Evolutionary conservation across 2,888 invertebrate genomes (phyloP).

Genomic region (Latheticus oryzae): DNA sequence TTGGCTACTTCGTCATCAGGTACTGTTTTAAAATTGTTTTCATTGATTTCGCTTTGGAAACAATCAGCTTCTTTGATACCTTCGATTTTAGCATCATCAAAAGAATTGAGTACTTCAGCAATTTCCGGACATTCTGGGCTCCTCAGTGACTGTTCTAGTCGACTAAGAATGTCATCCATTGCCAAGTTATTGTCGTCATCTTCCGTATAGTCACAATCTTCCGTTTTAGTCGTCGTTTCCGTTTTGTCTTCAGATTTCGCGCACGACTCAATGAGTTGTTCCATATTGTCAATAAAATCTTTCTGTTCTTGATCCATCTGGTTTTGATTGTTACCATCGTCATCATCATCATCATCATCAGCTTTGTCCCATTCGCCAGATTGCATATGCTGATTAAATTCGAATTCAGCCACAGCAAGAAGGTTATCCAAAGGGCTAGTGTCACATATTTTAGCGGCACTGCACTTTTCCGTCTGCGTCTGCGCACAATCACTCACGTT

Average conservation of each 20-base stretch:
- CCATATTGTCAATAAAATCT: conserved; percentile 56
- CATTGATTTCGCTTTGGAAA: conserved; percentile 43
- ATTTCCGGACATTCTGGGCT: conserved; percentile 59
- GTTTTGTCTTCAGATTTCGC: conserved; percentile 55
- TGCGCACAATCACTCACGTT: conserved; percentile 59
- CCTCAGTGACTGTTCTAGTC: conserved; percentile 72
- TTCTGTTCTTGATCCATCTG: no score
- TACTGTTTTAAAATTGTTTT: conserved; percentile 47
- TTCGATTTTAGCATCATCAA: conserved; percentile 40
- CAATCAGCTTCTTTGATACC: conserved; percentile 36
- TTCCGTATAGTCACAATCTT: conserved; percentile 64
- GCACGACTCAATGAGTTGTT: conserved; percentile 59
- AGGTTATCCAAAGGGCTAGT: conserved; percentile 71
- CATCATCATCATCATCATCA: conserved; percentile 29
- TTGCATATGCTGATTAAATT: conserved; percentile 71
- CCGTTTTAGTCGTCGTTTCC: conserved; percentile 51
- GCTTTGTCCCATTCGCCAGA: conserved; percentile 60
- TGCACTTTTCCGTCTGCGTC: conserved; percentile 62
- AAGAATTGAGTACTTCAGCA: conserved; percentile 42
- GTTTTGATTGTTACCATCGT: no score
- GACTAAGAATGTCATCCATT: conserved; percentile 72
- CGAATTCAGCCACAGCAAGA: conserved; percentile 74
- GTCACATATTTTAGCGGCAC: conserved; percentile 62
- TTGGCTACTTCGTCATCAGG: conserved; percentile 45
- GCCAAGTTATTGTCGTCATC: conserved; percentile 65